Conservation (phyloP, 2,797 vertebrate genomes). For the Myotis vivesi region DNA sequence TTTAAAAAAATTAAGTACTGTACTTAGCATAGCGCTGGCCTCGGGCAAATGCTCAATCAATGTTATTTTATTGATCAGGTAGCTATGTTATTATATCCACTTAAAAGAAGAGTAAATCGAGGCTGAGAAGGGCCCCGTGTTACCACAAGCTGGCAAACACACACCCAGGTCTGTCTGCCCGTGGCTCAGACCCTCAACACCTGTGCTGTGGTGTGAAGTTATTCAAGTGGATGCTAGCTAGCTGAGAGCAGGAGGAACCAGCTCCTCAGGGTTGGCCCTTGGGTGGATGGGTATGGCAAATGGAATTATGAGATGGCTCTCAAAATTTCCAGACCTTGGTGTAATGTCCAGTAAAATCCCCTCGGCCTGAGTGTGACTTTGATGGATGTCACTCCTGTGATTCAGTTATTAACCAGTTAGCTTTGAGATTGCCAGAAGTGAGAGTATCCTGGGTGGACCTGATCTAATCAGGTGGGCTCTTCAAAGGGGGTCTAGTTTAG, state of each 20-base stretch:
- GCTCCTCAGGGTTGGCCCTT: background rate
- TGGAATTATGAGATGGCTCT: background rate
- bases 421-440: background rate
- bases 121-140: background rate
- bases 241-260: background rate
- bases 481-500: background rate
- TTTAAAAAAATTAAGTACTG: background rate
- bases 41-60: rapidly evolving
- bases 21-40: rapidly evolving
- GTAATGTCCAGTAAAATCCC: background rate
- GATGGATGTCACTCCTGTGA: background rate
- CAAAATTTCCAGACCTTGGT: background rate
- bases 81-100: background rate
- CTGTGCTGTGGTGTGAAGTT: rapidly evolving
- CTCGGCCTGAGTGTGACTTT: too few relatives aligned
- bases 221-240: background rate
- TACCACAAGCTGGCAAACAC: background rate
- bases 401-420: background rate
- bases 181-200: rapidly evolving
- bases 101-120: background rate
- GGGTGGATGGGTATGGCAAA: background rate
- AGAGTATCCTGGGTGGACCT: background rate
- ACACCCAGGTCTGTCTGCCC: background rate
- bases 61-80: background rate
- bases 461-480: background rate